phyloP scores from a whole-genome alignment of 2,113 vertebrate genomes.

The Raja brachyura region DNA sequence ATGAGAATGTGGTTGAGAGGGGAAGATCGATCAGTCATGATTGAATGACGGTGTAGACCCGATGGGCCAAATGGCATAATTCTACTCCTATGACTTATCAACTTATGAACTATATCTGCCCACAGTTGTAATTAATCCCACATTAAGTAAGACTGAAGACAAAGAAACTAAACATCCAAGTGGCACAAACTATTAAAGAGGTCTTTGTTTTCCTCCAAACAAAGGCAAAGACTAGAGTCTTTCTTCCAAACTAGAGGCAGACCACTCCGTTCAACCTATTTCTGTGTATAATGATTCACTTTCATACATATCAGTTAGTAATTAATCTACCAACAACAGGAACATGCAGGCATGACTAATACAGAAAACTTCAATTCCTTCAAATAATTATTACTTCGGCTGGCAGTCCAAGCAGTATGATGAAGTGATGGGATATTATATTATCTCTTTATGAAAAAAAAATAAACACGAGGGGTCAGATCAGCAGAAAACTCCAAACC shows the following conservation, averaged over 20 bases:
- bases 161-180: too few relatives aligned
- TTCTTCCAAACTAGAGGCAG: neutral
- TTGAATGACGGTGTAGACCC: too few relatives aligned
- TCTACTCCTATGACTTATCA: too few relatives aligned
- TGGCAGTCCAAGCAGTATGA: neutral
- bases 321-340: neutral
- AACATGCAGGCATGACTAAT: neutral
- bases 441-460: neutral
- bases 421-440: neutral
- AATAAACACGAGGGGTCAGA: neutral
- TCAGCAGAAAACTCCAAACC: neutral
- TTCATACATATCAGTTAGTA: neutral
- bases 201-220: neutral
- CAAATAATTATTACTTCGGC: neutral
- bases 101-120: too few relatives aligned
- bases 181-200: too few relatives aligned
- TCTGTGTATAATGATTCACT: neutral
- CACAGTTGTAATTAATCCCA: too few relatives aligned
- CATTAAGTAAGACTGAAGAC: too few relatives aligned
- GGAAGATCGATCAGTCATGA: too few relatives aligned
- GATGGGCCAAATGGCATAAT: too few relatives aligned
- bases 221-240: too few relatives aligned
- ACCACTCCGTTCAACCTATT: neutral
- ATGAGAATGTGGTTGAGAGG: too few relatives aligned
- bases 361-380: neutral